Conservation (phyloP, 2,797 vertebrate species). For the Micromesistius poutassou region DNA sequence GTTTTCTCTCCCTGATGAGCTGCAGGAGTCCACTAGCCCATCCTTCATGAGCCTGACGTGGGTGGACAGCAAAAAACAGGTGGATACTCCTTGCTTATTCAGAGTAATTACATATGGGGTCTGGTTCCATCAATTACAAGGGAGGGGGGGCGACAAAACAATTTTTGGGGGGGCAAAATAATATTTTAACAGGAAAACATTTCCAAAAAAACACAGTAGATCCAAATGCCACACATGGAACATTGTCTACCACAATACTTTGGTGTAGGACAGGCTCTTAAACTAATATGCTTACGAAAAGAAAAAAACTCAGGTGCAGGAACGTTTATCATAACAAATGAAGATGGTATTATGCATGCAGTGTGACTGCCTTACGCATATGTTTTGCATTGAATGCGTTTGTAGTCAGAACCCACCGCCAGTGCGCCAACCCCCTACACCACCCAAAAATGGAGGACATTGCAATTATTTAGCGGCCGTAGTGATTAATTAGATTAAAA, state of each 20-base stretch:
- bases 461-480: slow-evolving; percentile 65
- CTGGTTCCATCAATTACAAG: slow-evolving; percentile 22
- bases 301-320: slow-evolving; percentile 46
- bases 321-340: slow-evolving; percentile 75
- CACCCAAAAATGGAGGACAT: slow-evolving; percentile 56
- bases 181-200: background rate
- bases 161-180: background rate
- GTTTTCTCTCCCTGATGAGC: slow-evolving; percentile 76
- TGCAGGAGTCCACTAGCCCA: slow-evolving; percentile 56
- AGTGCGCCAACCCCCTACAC: slow-evolving; percentile 45
- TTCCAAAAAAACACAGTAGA: background rate
- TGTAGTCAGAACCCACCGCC: slow-evolving; percentile 55
- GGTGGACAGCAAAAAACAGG: slow-evolving; percentile 74
- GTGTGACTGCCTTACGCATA: slow-evolving; percentile 61
- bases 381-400: slow-evolving; percentile 66
- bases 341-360: slow-evolving; percentile 74
- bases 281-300: slow-evolving; percentile 32
- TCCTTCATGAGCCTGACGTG: slow-evolving; percentile 73
- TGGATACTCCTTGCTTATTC: slow-evolving; percentile 42
- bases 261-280: background rate
- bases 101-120: slow-evolving; percentile 43
- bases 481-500: slow-evolving; percentile 79
- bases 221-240: background rate
- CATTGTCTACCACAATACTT: background rate
- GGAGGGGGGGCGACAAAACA: background rate